phyloP scores from a whole-genome alignment of 2,888 invertebrate species.

The Apocheima hispidaria region DNA sequence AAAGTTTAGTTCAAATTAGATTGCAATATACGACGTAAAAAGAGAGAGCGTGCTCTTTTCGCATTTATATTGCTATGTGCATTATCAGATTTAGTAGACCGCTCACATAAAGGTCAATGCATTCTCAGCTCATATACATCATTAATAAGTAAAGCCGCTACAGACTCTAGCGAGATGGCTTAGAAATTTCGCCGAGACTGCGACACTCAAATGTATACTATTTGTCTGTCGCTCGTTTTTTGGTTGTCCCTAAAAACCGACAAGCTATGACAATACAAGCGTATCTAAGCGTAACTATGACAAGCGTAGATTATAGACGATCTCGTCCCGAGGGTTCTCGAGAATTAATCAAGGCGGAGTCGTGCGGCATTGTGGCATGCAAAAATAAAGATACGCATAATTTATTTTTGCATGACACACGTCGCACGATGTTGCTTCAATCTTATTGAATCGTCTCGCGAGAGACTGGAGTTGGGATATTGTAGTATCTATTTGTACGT shows the following conservation, averaged over 20 bases:
- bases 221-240: no score
- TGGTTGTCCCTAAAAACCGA: no score
- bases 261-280: no score
- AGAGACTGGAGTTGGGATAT: constrained; percentile 3
- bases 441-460: neutral
- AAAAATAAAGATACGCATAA: neutral
- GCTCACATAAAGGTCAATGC: neutral
- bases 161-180: neutral
- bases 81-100: no score
- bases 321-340: no score
- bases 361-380: neutral
- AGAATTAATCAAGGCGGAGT: neutral
- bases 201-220: no score
- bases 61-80: neutral
- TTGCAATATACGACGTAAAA: no score
- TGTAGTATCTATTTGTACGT: no score
- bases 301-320: no score
- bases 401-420: neutral
- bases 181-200: no score
- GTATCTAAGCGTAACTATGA: no score
- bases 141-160: neutral
- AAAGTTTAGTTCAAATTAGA: no score
- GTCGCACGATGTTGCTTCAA: neutral
- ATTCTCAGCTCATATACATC: neutral
- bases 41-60: neutral